phyloP scores from a whole-genome alignment of 2,888 invertebrate species.

The Eugnorisma glareosa region DNA sequence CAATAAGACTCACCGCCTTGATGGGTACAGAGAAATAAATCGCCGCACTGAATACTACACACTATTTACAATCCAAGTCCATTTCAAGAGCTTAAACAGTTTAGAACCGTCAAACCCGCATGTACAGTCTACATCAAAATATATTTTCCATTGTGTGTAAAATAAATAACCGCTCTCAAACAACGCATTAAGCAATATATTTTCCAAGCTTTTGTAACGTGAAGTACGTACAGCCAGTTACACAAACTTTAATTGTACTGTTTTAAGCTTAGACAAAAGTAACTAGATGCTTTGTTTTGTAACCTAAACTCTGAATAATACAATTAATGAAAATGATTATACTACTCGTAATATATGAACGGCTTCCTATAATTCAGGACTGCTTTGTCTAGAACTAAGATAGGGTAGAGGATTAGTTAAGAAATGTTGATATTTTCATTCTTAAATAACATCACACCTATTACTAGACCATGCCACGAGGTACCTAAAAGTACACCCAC shows the following conservation, averaged over 20 bases:
- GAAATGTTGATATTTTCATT: constrained; percentile 15
- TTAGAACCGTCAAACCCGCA: constrained; percentile 25
- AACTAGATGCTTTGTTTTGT: constrained; percentile 30
- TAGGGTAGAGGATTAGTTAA: neutral
- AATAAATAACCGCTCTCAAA: constrained; percentile 69
- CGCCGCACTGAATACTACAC: neutral
- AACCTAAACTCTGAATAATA: constrained; percentile 17
- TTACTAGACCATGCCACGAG: too few species aligned
- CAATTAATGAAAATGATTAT: constrained; percentile 11
- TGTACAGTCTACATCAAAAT: constrained; percentile 55
- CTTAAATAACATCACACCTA: neutral
- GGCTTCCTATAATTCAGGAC: neutral
- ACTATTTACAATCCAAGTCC: neutral
- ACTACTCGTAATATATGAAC: neutral
- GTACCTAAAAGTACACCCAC: too few species aligned
- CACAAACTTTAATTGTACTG: constrained; percentile 57
- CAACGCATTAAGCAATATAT: constrained; percentile 69
- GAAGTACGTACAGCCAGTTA: constrained; percentile 62
- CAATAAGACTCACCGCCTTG: neutral
- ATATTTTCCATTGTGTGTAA: constrained; percentile 62
- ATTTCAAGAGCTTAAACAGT: constrained; percentile 28
- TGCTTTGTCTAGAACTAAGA: neutral
- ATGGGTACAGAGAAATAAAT: neutral
- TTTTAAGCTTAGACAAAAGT: constrained; percentile 41
- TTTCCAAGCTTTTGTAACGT: constrained; percentile 70